Percentiles rank a stretch among this genome's conserved stretches.
phyloP scores from a whole-genome alignment of 2,888 invertebrate species.

The Eupithecia inturbata region DNA sequence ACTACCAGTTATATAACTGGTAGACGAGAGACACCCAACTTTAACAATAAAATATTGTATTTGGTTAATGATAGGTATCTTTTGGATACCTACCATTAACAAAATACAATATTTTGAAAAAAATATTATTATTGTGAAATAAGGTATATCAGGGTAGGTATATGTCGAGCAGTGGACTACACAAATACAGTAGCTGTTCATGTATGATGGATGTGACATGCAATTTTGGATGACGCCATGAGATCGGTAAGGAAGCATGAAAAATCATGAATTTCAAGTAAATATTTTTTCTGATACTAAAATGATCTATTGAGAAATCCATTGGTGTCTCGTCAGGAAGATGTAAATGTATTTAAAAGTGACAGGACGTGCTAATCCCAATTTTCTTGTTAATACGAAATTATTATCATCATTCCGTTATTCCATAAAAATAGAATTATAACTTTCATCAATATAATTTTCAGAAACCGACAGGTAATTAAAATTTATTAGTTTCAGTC shows the following conservation, averaged over 20 bases:
- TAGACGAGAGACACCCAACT: too few species aligned
- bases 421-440: background rate
- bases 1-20: too few species aligned
- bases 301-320: background rate
- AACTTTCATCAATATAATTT: background rate
- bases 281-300: background rate
- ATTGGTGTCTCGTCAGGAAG: background rate
- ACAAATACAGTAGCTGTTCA: too few species aligned
- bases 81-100: too few species aligned
- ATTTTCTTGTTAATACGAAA: background rate
- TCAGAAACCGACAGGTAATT: constrained; percentile 11
- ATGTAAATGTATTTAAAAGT: background rate
- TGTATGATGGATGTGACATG: too few species aligned
- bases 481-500: constrained; percentile 4
- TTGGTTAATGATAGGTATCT: too few species aligned
- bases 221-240: background rate
- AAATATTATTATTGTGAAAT: too few species aligned
- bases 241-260: too few species aligned
- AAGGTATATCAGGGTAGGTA: too few species aligned
- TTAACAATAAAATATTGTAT: too few species aligned
- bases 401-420: background rate
- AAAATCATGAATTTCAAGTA: background rate
- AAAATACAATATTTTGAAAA: too few species aligned
- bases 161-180: too few species aligned
- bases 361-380: background rate